Base-by-base conservation (phyloP, 2,797 vertebrate genomes). In the Acanthiza pusilla region DNA sequence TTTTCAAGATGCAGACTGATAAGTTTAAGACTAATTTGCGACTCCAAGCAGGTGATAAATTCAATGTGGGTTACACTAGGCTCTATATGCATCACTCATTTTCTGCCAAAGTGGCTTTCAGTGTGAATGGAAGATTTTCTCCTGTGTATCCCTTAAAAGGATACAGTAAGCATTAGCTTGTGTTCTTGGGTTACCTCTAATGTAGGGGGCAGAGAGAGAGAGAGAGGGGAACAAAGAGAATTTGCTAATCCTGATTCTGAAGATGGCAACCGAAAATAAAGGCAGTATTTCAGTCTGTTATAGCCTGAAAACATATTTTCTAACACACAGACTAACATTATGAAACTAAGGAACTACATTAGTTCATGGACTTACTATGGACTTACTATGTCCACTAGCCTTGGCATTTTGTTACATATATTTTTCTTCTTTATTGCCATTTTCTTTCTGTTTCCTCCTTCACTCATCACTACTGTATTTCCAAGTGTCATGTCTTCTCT, bases 191-290 rank as follows among this genome's bases (percentile, higher is more conserved):
- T 68, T 61, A 20, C 34, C 20, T 47, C 48, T 76, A 23, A 18
- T 43, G 19, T 11, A 8, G 5, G 1, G 14, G 20, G 3, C 8
- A 3, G 5, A 7, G 4, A 2, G 10, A 14, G 10, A 14, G 10
- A 45, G 6, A 17, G 34, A 2, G 32, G 2, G 8, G 3, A 45
- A 13, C 6, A 76, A 26, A 54, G 13, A 38, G 13, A 25, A 26
- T 34, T 68, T 84, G 65, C 19, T 75, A 55, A 75, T 25, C 9
- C 5, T 58, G 57, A 11, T 70, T 73, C 63, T 40, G 38, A 78
- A 48, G 47, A 57, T 17, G 3, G n/a, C 25, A 74, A 40, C 9
- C 0, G 0, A 16, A 36, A 48, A n/a, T 40, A 34, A 53, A 40
- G 7, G 3, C 47, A 51, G 5, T 36, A 20, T 70, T 87, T 92